These are phyloP conservation scores for Sesia apiformis DNA, from an alignment of 2,888 invertebrate species.

Conservation along the genomic window DNA sequence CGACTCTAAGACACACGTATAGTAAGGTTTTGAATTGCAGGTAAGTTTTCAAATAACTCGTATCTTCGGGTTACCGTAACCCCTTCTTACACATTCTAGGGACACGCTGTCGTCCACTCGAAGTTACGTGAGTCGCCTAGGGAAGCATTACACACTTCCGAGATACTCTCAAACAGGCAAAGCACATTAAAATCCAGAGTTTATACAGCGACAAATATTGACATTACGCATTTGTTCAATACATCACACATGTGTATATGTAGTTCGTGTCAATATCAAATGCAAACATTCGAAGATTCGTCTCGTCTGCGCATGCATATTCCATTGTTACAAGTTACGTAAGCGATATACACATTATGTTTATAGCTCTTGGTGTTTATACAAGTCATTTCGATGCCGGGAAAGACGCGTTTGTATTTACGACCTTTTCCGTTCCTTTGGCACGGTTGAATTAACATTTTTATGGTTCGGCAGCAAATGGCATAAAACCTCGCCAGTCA, in stretches of 20 bases:
- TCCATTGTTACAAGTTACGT: no score
- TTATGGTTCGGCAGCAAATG: conserved; percentile 44
- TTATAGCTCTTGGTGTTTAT: not conserved
- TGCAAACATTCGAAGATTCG: no score
- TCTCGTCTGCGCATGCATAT: no score
- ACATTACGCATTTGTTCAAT: no score
- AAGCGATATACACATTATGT: not conserved
- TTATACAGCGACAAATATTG: no score
- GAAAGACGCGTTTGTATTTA: conserved; percentile 29
- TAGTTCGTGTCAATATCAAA: no score
- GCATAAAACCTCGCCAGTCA: conserved; percentile 35
- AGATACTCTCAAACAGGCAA: no score
- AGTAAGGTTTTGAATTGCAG: no score
- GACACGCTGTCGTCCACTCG: conserved; percentile 38
- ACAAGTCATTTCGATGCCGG: not conserved
- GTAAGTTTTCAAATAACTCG: not conserved
- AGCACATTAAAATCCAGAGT: no score
- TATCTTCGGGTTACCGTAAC: not conserved
- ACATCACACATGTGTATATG: no score
- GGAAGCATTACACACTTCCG: conserved; percentile 15
- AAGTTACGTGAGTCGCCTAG: conserved; percentile 40
- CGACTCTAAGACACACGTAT: no score
- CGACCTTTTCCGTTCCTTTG: conserved; percentile 32
- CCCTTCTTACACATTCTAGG: conserved; percentile 34
- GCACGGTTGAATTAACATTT: conserved; percentile 50